Base-by-base conservation (phyloP, 2,113 vertebrate species). In the Phyllopteryx taeniolatus region DNA sequence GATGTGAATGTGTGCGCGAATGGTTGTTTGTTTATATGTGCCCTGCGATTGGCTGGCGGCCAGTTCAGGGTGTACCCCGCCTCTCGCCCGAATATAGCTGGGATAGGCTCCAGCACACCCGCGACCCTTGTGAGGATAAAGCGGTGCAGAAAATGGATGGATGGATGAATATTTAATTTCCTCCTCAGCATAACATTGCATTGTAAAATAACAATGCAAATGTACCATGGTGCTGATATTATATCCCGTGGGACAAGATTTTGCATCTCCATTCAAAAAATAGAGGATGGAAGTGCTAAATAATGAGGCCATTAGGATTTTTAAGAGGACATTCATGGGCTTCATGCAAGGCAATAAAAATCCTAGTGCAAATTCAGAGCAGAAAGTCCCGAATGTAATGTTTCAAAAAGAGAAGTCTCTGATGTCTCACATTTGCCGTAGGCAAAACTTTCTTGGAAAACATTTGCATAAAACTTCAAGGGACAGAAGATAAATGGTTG, bases 271-370 rank as follows among this genome's bases (percentile, higher is more conserved):
- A 15, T 44, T 66, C n/a, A 1, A 14, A 43, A 27, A 66, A 22
- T 8, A 46, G 22, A 8, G 43, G 14, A 22, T 17, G n/a, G 27
- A 65, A 27, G 43, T 46, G 43, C 13, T 27, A 66, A 66, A 66
- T 66, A 47, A 46, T 66, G 44, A 31, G n/a, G 43, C n/a, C 42
- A 47, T 66, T 66, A 66, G 10, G 19, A 64, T 64, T 64, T 64
- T 64, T n/a, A 43, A 64, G 42, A 44, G 62, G 39, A 5, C 62
- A 39, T 64, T 44, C 39, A 43, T 43, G 39, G 42, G 19, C 39
- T 64, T 64, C 20, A 14, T 44, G 42, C 11, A 64, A 44, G 39
- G 42, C 62, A 35, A 61, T 61, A 35, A 61, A 61, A 61, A 35
- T 17, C 13, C 5, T 4, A 44, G 62, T 20, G 42, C 62, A 44